Evolutionary conservation across 2,797 vertebrate genomes (phyloP).

Genomic region (Zenarchopterus dispar): DNA sequence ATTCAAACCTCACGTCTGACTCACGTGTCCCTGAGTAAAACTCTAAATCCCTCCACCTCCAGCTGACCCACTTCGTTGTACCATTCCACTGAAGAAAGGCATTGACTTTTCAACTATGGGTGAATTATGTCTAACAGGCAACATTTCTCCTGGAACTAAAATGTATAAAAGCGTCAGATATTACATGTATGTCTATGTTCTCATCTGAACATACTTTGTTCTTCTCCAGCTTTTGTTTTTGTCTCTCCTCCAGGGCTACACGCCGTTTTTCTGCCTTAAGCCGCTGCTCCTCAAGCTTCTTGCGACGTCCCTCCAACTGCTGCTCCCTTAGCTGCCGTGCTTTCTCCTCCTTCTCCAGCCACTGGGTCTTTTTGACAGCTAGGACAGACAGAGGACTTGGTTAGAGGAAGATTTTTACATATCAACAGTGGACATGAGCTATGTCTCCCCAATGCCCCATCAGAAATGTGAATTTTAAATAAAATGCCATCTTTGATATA

Average conservation of each 20-base stretch:
- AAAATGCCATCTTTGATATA: neutral
- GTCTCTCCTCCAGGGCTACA: slow-evolving; percentile 89
- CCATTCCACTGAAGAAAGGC: neutral
- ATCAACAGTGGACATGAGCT: neutral
- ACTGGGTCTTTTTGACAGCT: slow-evolving; percentile 94
- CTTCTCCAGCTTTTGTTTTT: slow-evolving; percentile 94
- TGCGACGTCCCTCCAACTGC: slow-evolving; percentile 92
- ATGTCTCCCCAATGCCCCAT: neutral
- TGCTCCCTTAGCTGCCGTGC: slow-evolving; percentile 90
- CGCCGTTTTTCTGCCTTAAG: slow-evolving; percentile 91
- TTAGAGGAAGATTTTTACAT: slow-evolving; percentile 3
- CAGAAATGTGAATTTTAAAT: neutral
- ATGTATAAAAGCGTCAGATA: neutral
- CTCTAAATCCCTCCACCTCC: slow-evolving; percentile 17
- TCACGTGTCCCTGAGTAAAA: slow-evolving; percentile 20
- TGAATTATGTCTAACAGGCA: neutral
- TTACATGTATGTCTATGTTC: neutral
- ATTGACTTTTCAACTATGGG: neutral
- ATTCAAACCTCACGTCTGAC: neutral
- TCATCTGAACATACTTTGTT: slow-evolving; percentile 87
- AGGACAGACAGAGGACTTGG: slow-evolving; percentile 16
- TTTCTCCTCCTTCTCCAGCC: slow-evolving; percentile 97
- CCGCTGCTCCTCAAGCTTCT: slow-evolving; percentile 91
- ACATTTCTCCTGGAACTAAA: neutral
- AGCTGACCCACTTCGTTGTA: slow-evolving; percentile 6